phyloP scores from a whole-genome alignment of 2,113 vertebrate genomes.

The Taurulus bubalis region DNA sequence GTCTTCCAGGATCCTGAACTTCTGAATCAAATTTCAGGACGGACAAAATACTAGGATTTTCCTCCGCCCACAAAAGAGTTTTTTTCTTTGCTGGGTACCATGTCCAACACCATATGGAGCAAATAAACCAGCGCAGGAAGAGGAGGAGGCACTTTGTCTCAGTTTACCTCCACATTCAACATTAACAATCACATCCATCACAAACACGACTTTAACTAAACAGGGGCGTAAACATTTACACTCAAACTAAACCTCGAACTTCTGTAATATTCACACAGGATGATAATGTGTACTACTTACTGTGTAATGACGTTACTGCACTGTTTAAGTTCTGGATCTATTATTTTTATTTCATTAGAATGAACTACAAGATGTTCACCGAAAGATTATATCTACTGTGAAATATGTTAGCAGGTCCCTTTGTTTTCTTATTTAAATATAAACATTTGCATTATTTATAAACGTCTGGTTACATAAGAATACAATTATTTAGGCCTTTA shows the following conservation, averaged over 20 bases:
- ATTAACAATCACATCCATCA: slow-evolving; percentile 48
- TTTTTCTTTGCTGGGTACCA: slow-evolving; percentile 66
- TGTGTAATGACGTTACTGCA: not conserved
- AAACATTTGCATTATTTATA: not conserved
- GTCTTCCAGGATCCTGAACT: slow-evolving; percentile 79
- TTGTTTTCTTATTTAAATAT: not conserved
- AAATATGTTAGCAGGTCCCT: not conserved
- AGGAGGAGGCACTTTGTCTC: slow-evolving; percentile 34
- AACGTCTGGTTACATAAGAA: too few species aligned
- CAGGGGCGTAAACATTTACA: slow-evolving; percentile 61
- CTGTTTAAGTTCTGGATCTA: not conserved
- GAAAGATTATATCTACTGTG: not conserved
- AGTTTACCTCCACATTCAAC: slow-evolving; percentile 70
- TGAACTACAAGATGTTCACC: not conserved
- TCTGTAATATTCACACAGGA: not conserved
- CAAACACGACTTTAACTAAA: slow-evolving; percentile 48
- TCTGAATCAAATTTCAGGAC: slow-evolving; percentile 86
- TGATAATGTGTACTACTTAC: not conserved
- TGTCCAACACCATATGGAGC: slow-evolving; percentile 84
- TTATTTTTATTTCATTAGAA: not conserved
- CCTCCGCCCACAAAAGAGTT: slow-evolving; percentile 75
- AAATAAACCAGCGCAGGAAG: slow-evolving; percentile 72
- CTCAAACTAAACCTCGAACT: slow-evolving; percentile 23
- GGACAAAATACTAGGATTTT: slow-evolving; percentile 81
- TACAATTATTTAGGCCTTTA: not conserved